phyloP scores from a whole-genome alignment of 2,113 vertebrate species.

The Brachirus orientalis region DNA sequence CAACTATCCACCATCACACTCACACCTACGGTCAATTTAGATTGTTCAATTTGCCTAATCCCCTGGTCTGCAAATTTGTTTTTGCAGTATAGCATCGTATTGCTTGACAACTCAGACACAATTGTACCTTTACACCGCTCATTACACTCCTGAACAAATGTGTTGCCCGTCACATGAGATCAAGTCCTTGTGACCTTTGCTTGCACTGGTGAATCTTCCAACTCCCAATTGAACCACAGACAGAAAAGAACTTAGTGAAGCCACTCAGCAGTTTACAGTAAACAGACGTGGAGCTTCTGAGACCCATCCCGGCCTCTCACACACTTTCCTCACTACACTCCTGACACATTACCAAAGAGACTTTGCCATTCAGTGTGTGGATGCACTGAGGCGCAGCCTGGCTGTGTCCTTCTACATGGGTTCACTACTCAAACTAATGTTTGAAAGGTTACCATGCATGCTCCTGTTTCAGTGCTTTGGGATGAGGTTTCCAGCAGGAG shows the following conservation, averaged over 20 bases:
- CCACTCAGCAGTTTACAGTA: conserved; percentile 59
- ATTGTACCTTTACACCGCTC: too few species aligned
- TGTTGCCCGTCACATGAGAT: conserved; percentile 9
- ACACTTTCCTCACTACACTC: conserved; percentile 14
- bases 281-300: conserved; percentile 43
- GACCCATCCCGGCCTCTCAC: conserved; percentile 26
- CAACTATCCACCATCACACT: too few species aligned
- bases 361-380: background rate
- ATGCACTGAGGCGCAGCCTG: background rate
- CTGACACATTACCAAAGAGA: conserved; percentile 42
- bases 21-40: too few species aligned
- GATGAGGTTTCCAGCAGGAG: conserved; percentile 24
- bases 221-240: conserved; percentile 19
- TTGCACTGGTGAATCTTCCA: conserved; percentile 20
- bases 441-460: conserved; percentile 34
- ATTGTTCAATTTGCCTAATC: too few species aligned
- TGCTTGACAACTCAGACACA: too few species aligned
- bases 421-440: background rate
- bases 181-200: conserved; percentile 35
- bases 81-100: too few species aligned
- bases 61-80: too few species aligned
- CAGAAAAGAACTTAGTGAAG: conserved; percentile 25
- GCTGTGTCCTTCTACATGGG: background rate
- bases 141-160: too few species aligned
- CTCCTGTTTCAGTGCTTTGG: conserved; percentile 9